phyloP scores from a whole-genome alignment of 1,140 invertebrate genomes.

The Ectropis grisescens region DNA sequence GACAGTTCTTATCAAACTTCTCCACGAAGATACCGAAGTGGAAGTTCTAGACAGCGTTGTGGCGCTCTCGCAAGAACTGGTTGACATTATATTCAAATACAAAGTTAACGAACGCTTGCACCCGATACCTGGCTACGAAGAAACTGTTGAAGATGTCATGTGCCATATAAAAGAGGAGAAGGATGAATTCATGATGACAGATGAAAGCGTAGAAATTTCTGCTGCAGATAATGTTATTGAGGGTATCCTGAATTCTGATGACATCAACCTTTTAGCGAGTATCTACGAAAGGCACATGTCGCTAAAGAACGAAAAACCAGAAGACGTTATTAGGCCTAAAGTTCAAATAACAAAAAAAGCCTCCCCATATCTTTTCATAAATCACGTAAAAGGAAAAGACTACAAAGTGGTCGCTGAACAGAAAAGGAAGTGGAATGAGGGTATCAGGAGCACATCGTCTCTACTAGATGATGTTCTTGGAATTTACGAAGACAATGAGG shows the following conservation, averaged over 20 bases:
- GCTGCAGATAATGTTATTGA: constrained; percentile 45
- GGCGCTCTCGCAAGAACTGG: constrained; percentile 70
- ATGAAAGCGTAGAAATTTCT: constrained; percentile 10
- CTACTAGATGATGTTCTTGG: constrained; percentile 52
- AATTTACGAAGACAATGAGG: constrained; percentile 43
- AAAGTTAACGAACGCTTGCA: constrained; percentile 57
- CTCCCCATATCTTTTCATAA: constrained; percentile 40
- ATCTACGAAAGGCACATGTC: constrained; percentile 51
- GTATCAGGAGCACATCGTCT: constrained; percentile 47
- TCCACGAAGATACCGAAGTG: constrained; percentile 79
- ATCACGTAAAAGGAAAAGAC: constrained; percentile 32
- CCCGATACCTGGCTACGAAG: constrained; percentile 24
- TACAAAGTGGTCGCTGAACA: constrained; percentile 45
- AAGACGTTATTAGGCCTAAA: constrained; percentile 14
- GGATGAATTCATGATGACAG: constrained; percentile 2
- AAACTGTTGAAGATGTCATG: constrained; percentile 30
- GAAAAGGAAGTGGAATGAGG: constrained; percentile 50
- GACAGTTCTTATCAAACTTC: constrained; percentile 74
- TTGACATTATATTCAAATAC: constrained; percentile 72
- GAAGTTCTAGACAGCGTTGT: constrained; percentile 76
- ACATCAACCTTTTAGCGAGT: constrained; percentile 46
- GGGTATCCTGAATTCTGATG: constrained; percentile 44
- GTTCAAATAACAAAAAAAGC: constrained; percentile 33
- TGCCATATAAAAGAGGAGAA: constrained; percentile 26
- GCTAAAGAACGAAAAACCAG: constrained; percentile 18